Evolutionary conservation across 1,140 invertebrate species (phyloP), one percentile per base, ranked within the genome.

Genomic region (Anastatus disparis): DNA sequence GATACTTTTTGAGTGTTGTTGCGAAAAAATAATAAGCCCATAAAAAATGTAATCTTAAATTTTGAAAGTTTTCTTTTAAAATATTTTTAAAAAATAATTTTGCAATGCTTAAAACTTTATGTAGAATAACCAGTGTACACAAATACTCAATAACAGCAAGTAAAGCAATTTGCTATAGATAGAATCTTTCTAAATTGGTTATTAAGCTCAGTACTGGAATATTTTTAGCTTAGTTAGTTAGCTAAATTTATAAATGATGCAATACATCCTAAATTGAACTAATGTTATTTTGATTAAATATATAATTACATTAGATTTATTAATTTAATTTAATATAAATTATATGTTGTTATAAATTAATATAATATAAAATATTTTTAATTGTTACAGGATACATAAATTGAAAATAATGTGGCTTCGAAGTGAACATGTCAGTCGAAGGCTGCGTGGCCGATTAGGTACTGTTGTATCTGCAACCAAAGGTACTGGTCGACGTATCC

Each of bases 391-490:
- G 74, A 15, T 22, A 71, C 58, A 71, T 74, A 77, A 63, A 67
- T 46, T 64, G 58, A 64, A 73, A 73, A 79, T 80, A 73, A 81
- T 82, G 85, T 86, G 85, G 85, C 74, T 86, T 64, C 75, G 85
- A 80, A 86, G 85, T 61, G 84, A 85, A 62, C 82, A 85, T 74
- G 77, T 83, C 38, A 79, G 83, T 69, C 76, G 85, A 74, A 83
- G 84, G 76, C 82, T 86, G 70, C 81, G 85, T 46, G 83, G 83
- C 62, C 82, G 85, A 73, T 74, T 86, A 38, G 72, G 72, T 29
- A 77, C 78, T 56, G 71, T 71, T 69, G 71, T 74, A 50, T 40
- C 77, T 53, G 53, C 72, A 24, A 75, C 68, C 26, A 85, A 84
- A 73, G 70, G 77, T 71, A 70, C 77, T 10, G 72, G 72, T 52